Base-by-base conservation (phyloP, 2,797 vertebrate genomes). In the Centropyge bicolor region DNA sequence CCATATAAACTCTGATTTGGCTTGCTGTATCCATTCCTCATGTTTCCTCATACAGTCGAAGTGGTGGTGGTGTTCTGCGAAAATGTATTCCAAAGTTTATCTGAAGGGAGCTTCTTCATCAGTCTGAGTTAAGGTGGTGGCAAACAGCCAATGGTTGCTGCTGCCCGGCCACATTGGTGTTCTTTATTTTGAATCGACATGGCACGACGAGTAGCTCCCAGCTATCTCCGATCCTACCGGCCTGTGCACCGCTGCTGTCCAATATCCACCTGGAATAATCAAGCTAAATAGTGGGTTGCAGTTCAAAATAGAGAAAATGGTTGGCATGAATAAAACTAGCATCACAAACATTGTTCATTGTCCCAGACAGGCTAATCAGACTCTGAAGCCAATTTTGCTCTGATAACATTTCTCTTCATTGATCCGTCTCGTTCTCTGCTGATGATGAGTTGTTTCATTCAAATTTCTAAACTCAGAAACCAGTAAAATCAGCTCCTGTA, bases 41-140 rank as follows among this genome's bases (percentile, higher is more conserved):
- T 45, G 13, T 55, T 31, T 31, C 27, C 27, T 63, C 4, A 63
- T 54, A 7, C 51, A 13, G 31, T 31, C 27, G 27, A 31, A 31
- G 27, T 4, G 4, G 27, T 31, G 27, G 27, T 17, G 55, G 6
- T 41, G 49, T 41, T 59, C 5, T 14, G 12, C 20, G 51, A 19
- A 67, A 20, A 45, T 41, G 16, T 43, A 60, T 61, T 52, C 38
- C 20, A 43, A 52, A 69, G 22, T 56, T 36, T 46, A 48, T 55
- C 22, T 70, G 41, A 63, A 40, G 41, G 46, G 62, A 55, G 14
- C 36, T 22, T 20, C n/a, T 8, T 61, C 55, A 60, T 76, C 24
- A 60, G 74, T 67, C 36, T 22, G 20, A 60, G 36, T 67, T 24
- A 68, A 67, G 49, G 60, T 38, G 48, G 49, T 69, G 56, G 51